phyloP scores from a whole-genome alignment of 2,113 vertebrate species.

The Herpetotheres cachinnans region DNA sequence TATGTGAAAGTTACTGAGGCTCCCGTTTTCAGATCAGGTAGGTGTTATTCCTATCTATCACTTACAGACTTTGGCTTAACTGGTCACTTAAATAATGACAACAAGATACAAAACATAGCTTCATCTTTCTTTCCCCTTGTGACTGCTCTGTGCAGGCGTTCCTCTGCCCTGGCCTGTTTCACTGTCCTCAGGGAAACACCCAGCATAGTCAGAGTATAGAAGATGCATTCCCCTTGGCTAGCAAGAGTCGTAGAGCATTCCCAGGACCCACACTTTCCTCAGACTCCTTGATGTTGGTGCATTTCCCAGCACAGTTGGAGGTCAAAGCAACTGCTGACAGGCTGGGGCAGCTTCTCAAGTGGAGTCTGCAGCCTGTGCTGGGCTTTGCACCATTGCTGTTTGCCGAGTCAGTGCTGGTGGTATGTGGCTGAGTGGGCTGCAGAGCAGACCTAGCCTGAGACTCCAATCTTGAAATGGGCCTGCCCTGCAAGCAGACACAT shows the following conservation, averaged over 20 bases:
- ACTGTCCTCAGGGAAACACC: background rate
- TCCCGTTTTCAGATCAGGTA: background rate
- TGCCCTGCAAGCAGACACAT: background rate
- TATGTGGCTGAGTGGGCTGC: background rate
- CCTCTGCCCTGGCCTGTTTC: background rate
- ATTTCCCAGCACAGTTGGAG: background rate
- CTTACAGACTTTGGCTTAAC: background rate
- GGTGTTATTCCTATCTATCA: constrained; percentile 29
- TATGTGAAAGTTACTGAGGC: background rate
- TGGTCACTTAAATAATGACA: background rate
- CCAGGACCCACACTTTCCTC: background rate
- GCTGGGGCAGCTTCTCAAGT: background rate
- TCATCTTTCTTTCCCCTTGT: background rate
- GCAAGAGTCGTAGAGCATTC: rapidly evolving
- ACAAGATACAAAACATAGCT: background rate
- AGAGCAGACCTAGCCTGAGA: background rate
- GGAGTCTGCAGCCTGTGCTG: background rate
- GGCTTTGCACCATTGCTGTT: background rate
- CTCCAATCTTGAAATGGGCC: background rate
- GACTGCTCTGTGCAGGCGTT: background rate
- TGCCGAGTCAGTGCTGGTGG: rapidly evolving
- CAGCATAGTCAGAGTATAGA: background rate
- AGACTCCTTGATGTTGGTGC: background rate
- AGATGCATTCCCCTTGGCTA: background rate
- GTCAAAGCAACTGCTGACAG: background rate